These are phyloP conservation scores for Tetragnatha montana DNA, from an alignment of 2,888 invertebrate genomes.

Conservation along the genomic window DNA sequence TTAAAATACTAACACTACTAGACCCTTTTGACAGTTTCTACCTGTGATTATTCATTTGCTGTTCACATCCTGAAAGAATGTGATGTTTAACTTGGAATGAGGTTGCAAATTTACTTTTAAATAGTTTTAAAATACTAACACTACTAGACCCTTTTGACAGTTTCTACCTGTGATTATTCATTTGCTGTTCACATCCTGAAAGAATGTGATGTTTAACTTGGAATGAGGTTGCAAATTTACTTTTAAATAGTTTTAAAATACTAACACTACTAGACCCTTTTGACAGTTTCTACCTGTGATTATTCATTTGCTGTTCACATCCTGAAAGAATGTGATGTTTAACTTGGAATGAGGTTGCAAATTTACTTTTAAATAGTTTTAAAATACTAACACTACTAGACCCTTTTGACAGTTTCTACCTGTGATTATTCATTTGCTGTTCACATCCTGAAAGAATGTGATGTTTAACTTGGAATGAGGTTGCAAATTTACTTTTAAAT, in stretches of 20 bases:
- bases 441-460: constrained; percentile 10
- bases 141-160: too few relatives aligned
- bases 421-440: constrained; percentile 26
- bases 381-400: neutral
- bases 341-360: neutral
- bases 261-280: neutral
- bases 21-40: neutral
- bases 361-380: neutral
- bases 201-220: neutral
- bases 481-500: neutral
- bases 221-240: neutral
- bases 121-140: too few relatives aligned
- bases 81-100: neutral
- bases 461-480: neutral
- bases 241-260: neutral
- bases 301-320: too few relatives aligned
- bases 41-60: constrained; percentile 24
- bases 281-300: neutral
- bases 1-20: neutral
- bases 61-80: constrained; percentile 10
- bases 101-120: neutral
- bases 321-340: neutral
- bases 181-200: constrained; percentile 29
- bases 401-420: neutral
- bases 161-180: neutral